Conservation (phyloP, 2,113 vertebrate genomes). For the Scytalopus superciliaris region DNA sequence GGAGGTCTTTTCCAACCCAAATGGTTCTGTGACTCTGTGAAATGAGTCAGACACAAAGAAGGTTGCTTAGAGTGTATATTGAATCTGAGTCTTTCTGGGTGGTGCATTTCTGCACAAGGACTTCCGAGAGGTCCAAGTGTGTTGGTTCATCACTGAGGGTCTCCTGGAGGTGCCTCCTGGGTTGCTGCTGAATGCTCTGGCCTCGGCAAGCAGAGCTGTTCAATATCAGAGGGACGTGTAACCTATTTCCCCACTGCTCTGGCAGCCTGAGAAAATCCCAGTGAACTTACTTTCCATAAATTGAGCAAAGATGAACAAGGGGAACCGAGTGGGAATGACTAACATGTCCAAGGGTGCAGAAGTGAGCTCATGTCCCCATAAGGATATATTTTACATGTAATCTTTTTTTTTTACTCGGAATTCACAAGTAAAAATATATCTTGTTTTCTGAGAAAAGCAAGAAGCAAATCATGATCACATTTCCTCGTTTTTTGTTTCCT, state of each 20-base stretch:
- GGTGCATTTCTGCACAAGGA: neutral
- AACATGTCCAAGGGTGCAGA: neutral
- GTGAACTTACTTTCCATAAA: neutral
- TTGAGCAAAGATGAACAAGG: neutral
- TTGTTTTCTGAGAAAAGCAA: neutral
- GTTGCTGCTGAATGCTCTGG: neutral
- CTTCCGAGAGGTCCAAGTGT: accelerated
- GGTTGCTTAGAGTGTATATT: neutral
- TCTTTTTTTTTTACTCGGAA: neutral
- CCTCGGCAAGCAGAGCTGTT: neutral
- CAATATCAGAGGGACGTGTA: neutral
- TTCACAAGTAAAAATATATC: neutral
- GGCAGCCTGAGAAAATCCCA: neutral
- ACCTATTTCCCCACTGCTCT: neutral
- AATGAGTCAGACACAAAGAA: neutral
- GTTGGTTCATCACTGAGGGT: neutral
- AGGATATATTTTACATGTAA: neutral
- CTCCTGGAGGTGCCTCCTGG: neutral
- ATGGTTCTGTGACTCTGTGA: neutral
- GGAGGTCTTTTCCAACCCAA: neutral
- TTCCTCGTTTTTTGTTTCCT: conserved; percentile 36
- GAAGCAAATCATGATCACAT: neutral
- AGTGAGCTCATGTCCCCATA: neutral
- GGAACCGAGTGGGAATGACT: conserved; percentile 20
- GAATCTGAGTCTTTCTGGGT: neutral